Conservation (phyloP, 1,140 invertebrate species). For the Ctenoplectra terminalis region DNA sequence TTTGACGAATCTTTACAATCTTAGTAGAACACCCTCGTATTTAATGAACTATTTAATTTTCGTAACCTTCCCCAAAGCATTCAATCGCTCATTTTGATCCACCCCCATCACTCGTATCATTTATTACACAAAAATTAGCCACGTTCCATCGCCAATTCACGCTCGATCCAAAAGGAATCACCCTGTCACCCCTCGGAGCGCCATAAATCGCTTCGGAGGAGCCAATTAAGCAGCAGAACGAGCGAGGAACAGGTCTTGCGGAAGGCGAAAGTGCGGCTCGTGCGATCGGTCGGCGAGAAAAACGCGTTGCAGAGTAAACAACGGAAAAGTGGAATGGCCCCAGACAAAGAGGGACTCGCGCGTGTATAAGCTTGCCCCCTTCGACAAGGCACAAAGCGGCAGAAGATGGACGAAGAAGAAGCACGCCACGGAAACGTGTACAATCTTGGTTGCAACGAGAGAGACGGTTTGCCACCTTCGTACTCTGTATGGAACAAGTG, state of each 20-base stretch:
- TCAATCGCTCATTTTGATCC: no score
- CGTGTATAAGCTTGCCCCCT: background rate
- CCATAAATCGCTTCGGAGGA: slow-evolving; percentile 19
- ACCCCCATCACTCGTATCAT: no score
- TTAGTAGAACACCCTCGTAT: no score
- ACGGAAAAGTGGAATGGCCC: slow-evolving; percentile 12
- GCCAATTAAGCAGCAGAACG: slow-evolving; percentile 24
- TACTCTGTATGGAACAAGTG: background rate
- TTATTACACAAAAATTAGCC: background rate
- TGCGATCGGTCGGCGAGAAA: slow-evolving; percentile 12
- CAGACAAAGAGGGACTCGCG: slow-evolving; percentile 15
- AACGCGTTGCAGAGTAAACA: slow-evolving; percentile 29
- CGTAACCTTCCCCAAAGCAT: no score
- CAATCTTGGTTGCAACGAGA: slow-evolving; percentile 9
- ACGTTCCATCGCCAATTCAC: background rate
- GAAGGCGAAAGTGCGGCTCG: slow-evolving; percentile 26
- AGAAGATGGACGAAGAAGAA: slow-evolving; percentile 25
- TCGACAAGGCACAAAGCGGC: background rate
- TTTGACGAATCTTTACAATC: no score
- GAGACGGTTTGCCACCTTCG: background rate
- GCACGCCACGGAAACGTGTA: slow-evolving; percentile 1
- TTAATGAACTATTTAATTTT: no score
- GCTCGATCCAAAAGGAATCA: slow-evolving; percentile 9
- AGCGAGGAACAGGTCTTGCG: background rate
- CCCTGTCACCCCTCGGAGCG: slow-evolving; percentile 1